Percentiles rank a stretch among this genome's conserved stretches.
Conservation (phyloP, 2,797 vertebrate genomes). For the Apodemus agrarius region DNA sequence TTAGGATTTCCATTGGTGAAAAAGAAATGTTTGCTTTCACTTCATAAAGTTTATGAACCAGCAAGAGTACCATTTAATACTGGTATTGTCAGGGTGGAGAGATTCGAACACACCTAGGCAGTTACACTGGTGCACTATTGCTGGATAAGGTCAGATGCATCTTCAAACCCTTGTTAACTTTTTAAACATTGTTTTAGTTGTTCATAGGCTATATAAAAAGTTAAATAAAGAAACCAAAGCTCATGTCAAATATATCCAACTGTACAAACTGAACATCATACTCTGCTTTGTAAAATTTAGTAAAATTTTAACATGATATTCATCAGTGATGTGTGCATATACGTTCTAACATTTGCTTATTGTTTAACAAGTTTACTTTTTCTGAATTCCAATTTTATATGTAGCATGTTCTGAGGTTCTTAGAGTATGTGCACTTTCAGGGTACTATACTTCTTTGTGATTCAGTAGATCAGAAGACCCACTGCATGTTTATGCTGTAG, state of each 20-base stretch:
- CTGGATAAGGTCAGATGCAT: neutral
- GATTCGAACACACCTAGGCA: neutral
- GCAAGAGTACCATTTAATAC: neutral
- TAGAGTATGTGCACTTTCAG: neutral
- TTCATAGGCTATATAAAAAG: neutral
- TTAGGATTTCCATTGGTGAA: slow-evolving; percentile 16
- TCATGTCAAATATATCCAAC: neutral
- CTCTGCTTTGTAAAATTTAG: neutral
- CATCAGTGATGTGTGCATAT: neutral
- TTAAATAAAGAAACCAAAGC: neutral
- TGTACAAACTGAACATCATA: neutral
- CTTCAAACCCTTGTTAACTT: neutral
- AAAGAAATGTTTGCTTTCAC: neutral
- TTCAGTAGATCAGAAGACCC: neutral
- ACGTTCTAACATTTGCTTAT: neutral
- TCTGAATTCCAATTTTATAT: neutral
- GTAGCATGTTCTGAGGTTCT: slow-evolving; percentile 4
- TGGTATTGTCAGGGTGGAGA: neutral
- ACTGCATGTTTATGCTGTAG: neutral
- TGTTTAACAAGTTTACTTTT: neutral
- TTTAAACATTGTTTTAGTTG: neutral
- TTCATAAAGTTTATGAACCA: too few relatives aligned
- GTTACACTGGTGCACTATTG: neutral
- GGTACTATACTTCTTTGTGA: neutral
- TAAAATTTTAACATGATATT: neutral